These are phyloP conservation scores for Pseudococcus viburni DNA, from an alignment of 2,888 invertebrate species.

Conservation along the genomic window DNA sequence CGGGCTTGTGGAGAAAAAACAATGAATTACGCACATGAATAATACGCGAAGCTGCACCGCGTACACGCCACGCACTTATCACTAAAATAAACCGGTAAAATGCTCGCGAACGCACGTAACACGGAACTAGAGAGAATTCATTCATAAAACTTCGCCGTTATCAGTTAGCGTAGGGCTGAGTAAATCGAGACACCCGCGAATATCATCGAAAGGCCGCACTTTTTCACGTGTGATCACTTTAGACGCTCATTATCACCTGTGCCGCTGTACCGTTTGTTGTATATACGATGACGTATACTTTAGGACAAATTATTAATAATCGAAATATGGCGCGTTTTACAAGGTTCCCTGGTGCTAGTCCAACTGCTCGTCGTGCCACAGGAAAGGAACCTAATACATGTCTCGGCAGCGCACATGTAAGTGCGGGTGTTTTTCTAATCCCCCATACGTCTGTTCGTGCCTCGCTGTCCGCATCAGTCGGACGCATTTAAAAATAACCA, in stretches of 20 bases:
- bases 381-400: conserved; percentile 57
- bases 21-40: neutral
- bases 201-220: neutral
- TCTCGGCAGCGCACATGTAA: conserved; percentile 58
- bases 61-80: conserved; percentile 31
- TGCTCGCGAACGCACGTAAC: neutral
- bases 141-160: conserved; percentile 25
- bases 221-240: conserved; percentile 22
- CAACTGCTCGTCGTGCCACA: conserved; percentile 55
- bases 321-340: conserved; percentile 58
- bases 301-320: conserved; percentile 55
- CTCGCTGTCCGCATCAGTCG: conserved; percentile 11
- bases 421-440: conserved; percentile 61
- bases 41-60: neutral
- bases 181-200: neutral
- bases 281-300: conserved; percentile 35
- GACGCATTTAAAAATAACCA: conserved; percentile 49
- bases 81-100: conserved; percentile 51
- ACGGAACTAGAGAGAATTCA: neutral
- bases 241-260: conserved; percentile 60
- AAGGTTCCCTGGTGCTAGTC: conserved; percentile 61
- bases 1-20: neutral
- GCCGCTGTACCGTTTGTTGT: conserved; percentile 12
- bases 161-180: neutral
- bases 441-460: conserved; percentile 41